These are phyloP conservation scores for Caiman crocodilus DNA, from an alignment of 2,797 vertebrate genomes.

Conservation along the genomic window DNA sequence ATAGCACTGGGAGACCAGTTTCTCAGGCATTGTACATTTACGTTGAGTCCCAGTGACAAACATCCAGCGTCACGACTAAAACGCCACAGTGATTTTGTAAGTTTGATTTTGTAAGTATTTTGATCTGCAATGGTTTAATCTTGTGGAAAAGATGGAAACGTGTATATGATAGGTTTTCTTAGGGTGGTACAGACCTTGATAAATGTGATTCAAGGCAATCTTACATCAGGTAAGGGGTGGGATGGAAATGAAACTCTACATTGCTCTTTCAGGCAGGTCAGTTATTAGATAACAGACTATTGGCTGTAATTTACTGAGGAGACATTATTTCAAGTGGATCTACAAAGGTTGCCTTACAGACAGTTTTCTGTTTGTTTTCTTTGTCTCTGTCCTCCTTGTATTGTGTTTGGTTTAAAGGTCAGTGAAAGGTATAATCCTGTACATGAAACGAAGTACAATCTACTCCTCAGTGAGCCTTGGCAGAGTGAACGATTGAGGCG, in stretches of 20 bases:
- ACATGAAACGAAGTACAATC: background rate
- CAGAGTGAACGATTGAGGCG: background rate
- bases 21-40: background rate
- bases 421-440: background rate
- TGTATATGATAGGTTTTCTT: background rate
- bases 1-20: background rate
- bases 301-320: background rate
- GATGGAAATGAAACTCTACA: background rate
- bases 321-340: background rate
- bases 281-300: background rate
- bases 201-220: background rate
- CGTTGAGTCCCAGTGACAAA: background rate
- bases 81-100: background rate
- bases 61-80: background rate
- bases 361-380: background rate
- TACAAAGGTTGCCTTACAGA: background rate
- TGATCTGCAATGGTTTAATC: background rate
- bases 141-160: background rate
- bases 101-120: background rate
- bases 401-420: background rate
- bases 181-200: background rate
- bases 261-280: background rate
- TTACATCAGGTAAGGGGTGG: background rate
- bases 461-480: background rate
- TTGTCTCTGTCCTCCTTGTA: background rate